These are phyloP conservation scores for Coelopa frigida DNA, from an alignment of 1,140 invertebrate species.

Conservation along the genomic window DNA sequence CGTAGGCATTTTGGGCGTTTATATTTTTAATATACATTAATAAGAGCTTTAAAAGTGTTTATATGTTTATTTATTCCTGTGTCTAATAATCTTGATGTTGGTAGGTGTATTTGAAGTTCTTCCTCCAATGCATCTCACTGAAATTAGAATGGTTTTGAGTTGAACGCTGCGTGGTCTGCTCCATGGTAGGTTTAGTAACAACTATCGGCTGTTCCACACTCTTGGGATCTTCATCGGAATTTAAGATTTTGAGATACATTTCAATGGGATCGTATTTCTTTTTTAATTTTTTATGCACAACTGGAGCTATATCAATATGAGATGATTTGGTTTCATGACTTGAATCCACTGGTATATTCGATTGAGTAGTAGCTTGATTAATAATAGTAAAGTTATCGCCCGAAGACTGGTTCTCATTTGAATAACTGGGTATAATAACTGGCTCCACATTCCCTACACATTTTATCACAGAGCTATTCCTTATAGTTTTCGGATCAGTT, in stretches of 20 bases:
- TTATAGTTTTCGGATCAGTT: conserved; percentile 1
- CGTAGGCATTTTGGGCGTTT: conserved; percentile 1
- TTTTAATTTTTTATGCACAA: conserved; percentile 1
- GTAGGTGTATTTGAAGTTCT: conserved; percentile 14
- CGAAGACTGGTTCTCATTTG: neutral
- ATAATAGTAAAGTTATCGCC: no score
- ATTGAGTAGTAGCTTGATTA: no score
- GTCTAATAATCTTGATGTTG: conserved; percentile 8
- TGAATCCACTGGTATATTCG: no score
- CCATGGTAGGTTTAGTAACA: neutral
- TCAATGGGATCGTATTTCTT: conserved; percentile 24
- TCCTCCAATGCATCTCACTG: conserved; percentile 12
- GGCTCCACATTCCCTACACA: conserved; percentile 37
- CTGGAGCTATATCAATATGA: neutral
- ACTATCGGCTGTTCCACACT: conserved; percentile 1
- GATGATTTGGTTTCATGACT: neutral
- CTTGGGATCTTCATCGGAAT: conserved; percentile 31
- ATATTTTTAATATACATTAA: no score
- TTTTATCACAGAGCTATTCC: conserved; percentile 32
- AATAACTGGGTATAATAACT: conserved; percentile 13
- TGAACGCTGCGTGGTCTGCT: conserved; percentile 2
- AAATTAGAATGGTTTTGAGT: conserved; percentile 6
- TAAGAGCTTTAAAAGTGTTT: neutral
- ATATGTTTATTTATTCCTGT: neutral
- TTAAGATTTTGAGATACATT: conserved; percentile 37